Base-by-base conservation (phyloP, 2,888 invertebrate genomes). In the Drosophila mayaguana region DNA sequence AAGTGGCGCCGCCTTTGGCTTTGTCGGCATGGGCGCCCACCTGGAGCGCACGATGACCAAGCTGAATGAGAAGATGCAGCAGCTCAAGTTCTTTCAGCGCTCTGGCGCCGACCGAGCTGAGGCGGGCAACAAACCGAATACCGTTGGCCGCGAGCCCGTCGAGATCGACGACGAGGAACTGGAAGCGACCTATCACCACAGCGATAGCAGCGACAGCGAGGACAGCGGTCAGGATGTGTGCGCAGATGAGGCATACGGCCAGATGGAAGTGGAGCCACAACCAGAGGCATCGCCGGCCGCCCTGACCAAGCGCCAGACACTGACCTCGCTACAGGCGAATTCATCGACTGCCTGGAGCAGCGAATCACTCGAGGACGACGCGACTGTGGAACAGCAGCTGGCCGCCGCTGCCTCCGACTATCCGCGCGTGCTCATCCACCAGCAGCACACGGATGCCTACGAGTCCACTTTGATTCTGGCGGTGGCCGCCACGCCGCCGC, bases 381-480 rank as follows among this genome's bases (percentile, higher is more conserved):
- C 11, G 2, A 16, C 59, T 1, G 6, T 48, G 32, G 63, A 66
- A 4, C 62, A 70, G n/a, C 70, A 55, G 61, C 54, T 48, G 76
- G 74, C 32, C 32, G 14, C 22, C 45, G 38, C 46, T 22, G 51
- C 43, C 16, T 25, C 38, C 53, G 90, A 90, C 28, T 81, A 89
- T 55, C 92, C 92, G 7, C 82, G 91, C 4, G 92, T 92, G 18
- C 83, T 92, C 28, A 89, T 92, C 60, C 92, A 92, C 60, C 92
- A 92, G 53, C 91, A 92, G 67, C 90, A 91, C 61, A 86, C 91
- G 0, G 91, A 92, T 64, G 74, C 85, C 38, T 91, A 83, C 69
- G 92, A 92, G 59, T 91, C 92, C 2, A 92, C 92, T 8, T 50
- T 92, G 54, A 91, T 91, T 18, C 88, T 92, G 69, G 91, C 92